Evolutionary conservation across 2,113 vertebrate species (phyloP), one percentile per base, ranked within the genome.

Genomic region (Lophius piscatorius): DNA sequence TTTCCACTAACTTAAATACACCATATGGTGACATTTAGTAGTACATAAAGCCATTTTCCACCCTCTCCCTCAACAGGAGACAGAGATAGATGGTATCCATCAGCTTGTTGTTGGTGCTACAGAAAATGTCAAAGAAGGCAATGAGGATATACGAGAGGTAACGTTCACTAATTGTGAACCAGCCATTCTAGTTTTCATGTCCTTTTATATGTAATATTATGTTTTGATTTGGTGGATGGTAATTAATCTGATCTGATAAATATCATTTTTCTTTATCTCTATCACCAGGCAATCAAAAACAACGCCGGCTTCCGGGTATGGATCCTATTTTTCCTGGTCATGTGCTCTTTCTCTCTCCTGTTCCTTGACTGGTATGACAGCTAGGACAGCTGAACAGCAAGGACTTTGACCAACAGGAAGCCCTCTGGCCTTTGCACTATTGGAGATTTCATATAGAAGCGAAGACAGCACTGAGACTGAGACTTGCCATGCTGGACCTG

Each of bases 291-390:
- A 11, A 99, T 99, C 61, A 97, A 99, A 82, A 99, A 99, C 89
- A 99, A 99, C 0, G 97, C 97, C 0, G 97, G 97, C 69, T 99
- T 98, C 89, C 91, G 97, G 2, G 97, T 99, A 2, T 99, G 97
- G 97, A 94, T 99, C 82, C 94, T 99, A 0, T 99, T 99, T 90
- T 99, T 99, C 91, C 92, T 99, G 18, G 96, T 98, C 57, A 99
- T 98, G 97, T 99, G 97, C 62, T 99, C 97, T 1, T 99, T 99
- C 81, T 99, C 97, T 24, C 88, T 99, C 65, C 94, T 99, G 49
- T 98, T 99, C 84, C 89, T 99, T 71, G 97, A 98, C 87, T 99
- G 97, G 97, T 99, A 98, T 4, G 97, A 96, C 86, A 94, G 96
- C 82, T 98, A 94, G 88, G 65, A 14, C 14, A 5, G 12, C 47